Evolutionary conservation across 1,140 invertebrate species (phyloP), one percentile per base, ranked within the genome.

Genomic region (Drosophila kurseongensis): DNA sequence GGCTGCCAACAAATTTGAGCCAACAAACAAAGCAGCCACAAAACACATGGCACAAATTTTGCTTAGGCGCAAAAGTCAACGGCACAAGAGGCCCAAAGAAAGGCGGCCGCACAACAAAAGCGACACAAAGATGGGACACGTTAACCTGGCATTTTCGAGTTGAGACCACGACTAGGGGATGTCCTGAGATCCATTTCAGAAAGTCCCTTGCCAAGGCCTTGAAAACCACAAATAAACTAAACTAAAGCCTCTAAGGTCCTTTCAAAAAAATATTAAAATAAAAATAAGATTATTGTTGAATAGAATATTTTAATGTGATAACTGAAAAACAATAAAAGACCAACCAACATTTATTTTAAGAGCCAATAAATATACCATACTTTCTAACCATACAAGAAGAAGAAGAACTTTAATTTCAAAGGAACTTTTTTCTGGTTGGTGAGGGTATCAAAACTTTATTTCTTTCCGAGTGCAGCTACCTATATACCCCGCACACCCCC

Each of bases 11-110:
- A 77, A 77, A 68, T 77, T 77, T 77, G 38, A 55, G 62, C 65
- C 67, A 71, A 71, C 67, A 71, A 71, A 71, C 67, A 69, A 61
- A 45, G 48, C 44, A 56, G 40, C 54, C 62, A 41, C 65, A 60
- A 58, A 80, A 56, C 69, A 71, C 72, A 77, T 69, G 65, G 78
- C 35, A 86, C 71, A 80, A 68, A 68, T 75, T 74, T 73, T 41
- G 68, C 69, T 63, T 75, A 68, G 63, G 63, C 74, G 74, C 65
- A 71, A 63, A 36, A 79, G 56, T 55, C 75, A 76, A 73, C 73
- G 80, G 76, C 68, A 66, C 82, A 63, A 41, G 65, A 59, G 66
- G 56, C 47, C 32, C 51, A 61, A 73, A 60, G 40, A 61, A 73
- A 72, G 56, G 40, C 55, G 58, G 66, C 16, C 10, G 54, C 47